Base-by-base conservation (phyloP, 2,797 vertebrate species). In the Alfaro cultratus region DNA sequence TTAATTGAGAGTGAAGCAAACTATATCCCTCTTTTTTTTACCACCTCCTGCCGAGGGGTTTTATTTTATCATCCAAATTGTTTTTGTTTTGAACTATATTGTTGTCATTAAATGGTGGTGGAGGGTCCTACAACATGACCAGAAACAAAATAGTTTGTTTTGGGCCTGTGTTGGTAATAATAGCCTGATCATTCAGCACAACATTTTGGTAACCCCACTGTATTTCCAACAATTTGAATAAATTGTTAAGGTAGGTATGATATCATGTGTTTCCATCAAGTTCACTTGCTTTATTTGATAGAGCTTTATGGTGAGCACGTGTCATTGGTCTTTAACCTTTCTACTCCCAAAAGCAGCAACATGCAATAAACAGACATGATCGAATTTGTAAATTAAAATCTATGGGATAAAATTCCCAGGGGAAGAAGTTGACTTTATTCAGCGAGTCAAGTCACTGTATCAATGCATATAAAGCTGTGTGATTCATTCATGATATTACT, bases 391-490 rank as follows among this genome's bases (percentile, higher is more conserved):
- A 87, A 86, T 88, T 3, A 78, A 85, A 84, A 82, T 85, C 77
- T 80, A 53, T 47, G 39, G 23, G 18, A 53, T 76, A 79, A 79
- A 80, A 78, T 82, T 81, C 73, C 75, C 82, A 64, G 81, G 80
- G 77, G 80, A 51, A 74, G 85, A 74, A 83, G 76, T 47, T 36
- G 46, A 76, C 76, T 71, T 90, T 82, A 88, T 90, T 76, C 89
- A 11, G 29, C 43, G 18, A 57, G 74, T 57, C 26, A 46, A 60
- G 18, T 76, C 18, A 36, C 29, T 23, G 18, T 43, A 57, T 75
- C 55, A 45, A 16, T 60, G 57, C 31, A 45, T 64, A 46, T 34
- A 47, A 88, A 73, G 73, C 47, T 76, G 70, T 45, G 76, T 86
- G 74, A 76, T 77, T 79, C 46, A 80, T 75, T 75, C 68, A 81